Conservation (phyloP, 1,140 invertebrate species). For the Diorhabda carinulata region DNA sequence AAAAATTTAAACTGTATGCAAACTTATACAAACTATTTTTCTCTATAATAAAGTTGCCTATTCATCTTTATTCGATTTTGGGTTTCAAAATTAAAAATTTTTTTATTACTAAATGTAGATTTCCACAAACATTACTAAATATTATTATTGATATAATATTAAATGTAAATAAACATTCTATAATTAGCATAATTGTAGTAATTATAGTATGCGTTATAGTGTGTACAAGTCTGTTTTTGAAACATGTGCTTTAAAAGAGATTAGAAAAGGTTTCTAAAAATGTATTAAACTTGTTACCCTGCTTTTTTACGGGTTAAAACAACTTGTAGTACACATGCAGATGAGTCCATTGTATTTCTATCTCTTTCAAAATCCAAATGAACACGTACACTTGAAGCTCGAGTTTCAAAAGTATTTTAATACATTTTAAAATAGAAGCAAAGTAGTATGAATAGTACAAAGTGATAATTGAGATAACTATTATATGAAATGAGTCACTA, state of each 20-base stretch:
- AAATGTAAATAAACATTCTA: background rate
- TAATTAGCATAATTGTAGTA: background rate
- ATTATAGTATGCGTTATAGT: background rate
- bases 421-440: background rate
- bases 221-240: slow-evolving; percentile 7
- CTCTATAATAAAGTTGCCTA: too few species aligned
- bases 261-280: background rate
- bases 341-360: background rate
- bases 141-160: background rate
- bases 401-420: background rate
- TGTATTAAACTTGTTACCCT: background rate
- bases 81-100: background rate
- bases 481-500: background rate
- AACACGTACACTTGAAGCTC: background rate
- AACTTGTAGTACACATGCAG: background rate
- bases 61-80: background rate
- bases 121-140: background rate
- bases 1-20: too few species aligned
- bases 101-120: background rate
- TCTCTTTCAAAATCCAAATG: background rate
- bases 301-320: background rate
- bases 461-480: background rate
- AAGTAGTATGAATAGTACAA: background rate
- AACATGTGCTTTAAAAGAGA: background rate
- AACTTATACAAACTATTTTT: too few species aligned